Evolutionary conservation across 2,888 invertebrate genomes (phyloP).

Genomic region (Sycophila texana): DNA sequence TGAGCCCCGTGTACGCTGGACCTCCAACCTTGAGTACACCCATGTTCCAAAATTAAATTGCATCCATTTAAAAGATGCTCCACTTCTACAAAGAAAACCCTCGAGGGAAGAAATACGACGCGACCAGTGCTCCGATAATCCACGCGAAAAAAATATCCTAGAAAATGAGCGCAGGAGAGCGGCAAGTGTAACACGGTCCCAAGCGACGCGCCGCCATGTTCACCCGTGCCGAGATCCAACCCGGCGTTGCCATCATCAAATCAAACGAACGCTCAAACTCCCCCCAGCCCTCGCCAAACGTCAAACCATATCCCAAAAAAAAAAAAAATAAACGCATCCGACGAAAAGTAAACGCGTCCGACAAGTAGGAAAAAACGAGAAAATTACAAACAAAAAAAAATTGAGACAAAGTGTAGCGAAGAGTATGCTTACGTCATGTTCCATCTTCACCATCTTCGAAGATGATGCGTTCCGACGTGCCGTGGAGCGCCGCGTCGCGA

Average conservation of each 20-base stretch:
- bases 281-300: background rate
- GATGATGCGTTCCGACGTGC: slow-evolving; percentile 43
- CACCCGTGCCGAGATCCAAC: background rate
- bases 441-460: slow-evolving; percentile 73
- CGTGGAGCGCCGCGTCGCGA: slow-evolving; percentile 55
- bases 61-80: too few species aligned
- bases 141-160: too few species aligned
- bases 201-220: slow-evolving; percentile 43
- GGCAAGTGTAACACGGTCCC: too few species aligned
- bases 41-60: too few species aligned
- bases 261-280: background rate
- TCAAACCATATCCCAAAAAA: background rate
- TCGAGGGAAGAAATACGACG: too few species aligned
- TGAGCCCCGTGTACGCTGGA: too few species aligned
- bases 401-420: background rate
- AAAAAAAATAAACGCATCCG: too few species aligned
- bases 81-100: too few species aligned
- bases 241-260: background rate
- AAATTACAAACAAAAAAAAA: background rate
- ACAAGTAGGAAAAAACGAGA: background rate
- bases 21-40: too few species aligned
- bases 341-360: background rate
- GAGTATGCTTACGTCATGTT: slow-evolving; percentile 68
- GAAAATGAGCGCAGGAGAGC: too few species aligned
- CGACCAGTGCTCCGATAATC: too few species aligned